Evolutionary conservation across 1,140 invertebrate species (phyloP).

Genomic region (Heliconius nattereri): DNA sequence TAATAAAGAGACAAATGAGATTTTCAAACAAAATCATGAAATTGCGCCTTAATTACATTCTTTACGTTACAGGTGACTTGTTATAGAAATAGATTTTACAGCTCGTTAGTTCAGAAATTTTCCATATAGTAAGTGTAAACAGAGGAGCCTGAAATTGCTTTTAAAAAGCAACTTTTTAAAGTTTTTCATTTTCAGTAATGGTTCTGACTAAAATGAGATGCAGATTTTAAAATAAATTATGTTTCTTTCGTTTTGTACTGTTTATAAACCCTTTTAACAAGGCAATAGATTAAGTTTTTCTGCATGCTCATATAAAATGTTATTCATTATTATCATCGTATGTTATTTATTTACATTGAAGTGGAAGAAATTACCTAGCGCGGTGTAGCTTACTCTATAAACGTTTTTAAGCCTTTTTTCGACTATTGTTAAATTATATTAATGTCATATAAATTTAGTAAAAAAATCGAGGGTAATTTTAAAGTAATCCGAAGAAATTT

Average conservation of each 20-base stretch:
- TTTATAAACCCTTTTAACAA: no score
- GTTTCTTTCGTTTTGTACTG: no score
- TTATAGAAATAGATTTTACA: conserved; percentile 1
- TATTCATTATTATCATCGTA: not conserved
- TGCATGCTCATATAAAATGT: no score
- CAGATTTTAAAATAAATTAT: no score
- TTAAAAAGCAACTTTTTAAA: not conserved
- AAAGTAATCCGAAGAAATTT: no score
- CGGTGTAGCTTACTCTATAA: not conserved
- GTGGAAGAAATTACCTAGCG: not conserved
- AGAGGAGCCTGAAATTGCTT: not conserved
- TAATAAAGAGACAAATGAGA: not conserved
- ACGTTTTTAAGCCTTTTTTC: not conserved
- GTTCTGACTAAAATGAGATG: not conserved
- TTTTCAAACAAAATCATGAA: not conserved
- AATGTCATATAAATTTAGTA: no score
- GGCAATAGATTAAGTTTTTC: no score
- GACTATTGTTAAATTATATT: no score
- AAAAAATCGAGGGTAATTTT: no score
- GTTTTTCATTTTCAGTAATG: conserved; percentile 1
- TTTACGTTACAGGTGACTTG: conserved; percentile 1
- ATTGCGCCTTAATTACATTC: conserved; percentile 11
- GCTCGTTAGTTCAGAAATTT: conserved; percentile 5
- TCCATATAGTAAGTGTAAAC: not conserved
- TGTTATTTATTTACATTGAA: not conserved